Evolutionary conservation across 2,797 vertebrate genomes (phyloP).

Genomic region (Danio albolineatus): DNA sequence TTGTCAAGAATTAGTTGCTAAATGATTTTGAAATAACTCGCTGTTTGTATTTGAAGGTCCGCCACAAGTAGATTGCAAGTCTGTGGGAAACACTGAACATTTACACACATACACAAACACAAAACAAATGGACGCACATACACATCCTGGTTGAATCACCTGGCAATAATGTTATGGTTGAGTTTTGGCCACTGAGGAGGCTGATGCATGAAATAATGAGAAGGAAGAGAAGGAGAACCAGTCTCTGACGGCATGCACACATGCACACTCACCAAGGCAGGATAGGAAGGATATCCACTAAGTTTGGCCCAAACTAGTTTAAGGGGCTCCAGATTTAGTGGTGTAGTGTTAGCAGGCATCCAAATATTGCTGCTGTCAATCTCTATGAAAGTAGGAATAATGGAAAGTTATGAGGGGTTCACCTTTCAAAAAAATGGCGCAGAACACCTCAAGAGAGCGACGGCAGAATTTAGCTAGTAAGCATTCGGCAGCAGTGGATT

Average conservation of each 20-base stretch:
- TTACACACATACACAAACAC: conserved; percentile 20
- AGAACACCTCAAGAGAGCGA: conserved; percentile 62
- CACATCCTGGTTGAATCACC: conserved; percentile 51
- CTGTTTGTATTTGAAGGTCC: no score
- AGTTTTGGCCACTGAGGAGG: conserved; percentile 52
- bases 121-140: conserved; percentile 29
- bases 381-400: conserved; percentile 85
- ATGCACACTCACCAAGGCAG: conserved; percentile 93
- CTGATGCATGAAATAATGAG: conserved; percentile 54
- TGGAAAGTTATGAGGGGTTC: conserved; percentile 72
- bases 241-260: conserved; percentile 67
- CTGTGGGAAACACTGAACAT: background rate
- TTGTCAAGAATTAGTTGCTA: no score
- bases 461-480: conserved; percentile 54
- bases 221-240: conserved; percentile 56
- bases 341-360: conserved; percentile 93
- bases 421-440: conserved; percentile 55
- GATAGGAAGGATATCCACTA: conserved; percentile 98
- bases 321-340: conserved; percentile 93
- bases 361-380: conserved; percentile 98
- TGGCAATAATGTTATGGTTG: conserved; percentile 45
- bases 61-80: background rate
- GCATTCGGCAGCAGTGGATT: conserved; percentile 42
- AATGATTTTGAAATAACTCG: no score
- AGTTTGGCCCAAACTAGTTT: conserved; percentile 99